Conservation (phyloP, 2,113 vertebrate genomes). For the Rhinogobius similis region DNA sequence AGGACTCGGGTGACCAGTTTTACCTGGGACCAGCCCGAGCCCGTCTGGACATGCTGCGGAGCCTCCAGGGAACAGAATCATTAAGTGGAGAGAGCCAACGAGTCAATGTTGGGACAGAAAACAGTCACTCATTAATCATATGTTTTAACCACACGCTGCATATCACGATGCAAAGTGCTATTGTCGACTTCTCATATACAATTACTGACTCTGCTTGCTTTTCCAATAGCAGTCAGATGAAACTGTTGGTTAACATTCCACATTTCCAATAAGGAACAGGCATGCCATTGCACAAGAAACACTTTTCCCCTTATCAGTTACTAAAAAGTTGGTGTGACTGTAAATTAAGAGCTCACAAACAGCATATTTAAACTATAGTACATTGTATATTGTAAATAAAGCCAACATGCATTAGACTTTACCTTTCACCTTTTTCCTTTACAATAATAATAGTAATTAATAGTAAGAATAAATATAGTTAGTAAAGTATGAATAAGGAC, state of each 20-base stretch:
- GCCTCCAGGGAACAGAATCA: slow-evolving; percentile 44
- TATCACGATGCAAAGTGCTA: not conserved
- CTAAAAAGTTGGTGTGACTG: slow-evolving; percentile 36
- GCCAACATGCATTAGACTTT: not conserved
- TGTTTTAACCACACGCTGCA: not conserved
- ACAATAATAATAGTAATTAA: too few species aligned
- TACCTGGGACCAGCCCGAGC: slow-evolving; percentile 68
- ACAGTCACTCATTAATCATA: slow-evolving; percentile 32
- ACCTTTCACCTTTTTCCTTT: too few species aligned
- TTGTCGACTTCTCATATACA: not conserved
- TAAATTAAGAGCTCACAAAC: slow-evolving; percentile 8
- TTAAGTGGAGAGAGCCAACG: slow-evolving; percentile 31
- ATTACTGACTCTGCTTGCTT: slow-evolving; percentile 2
- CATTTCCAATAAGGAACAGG: not conserved
- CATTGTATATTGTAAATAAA: not conserved
- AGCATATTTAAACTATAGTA: not conserved
- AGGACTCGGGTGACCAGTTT: slow-evolving; percentile 76
- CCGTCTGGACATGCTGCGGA: slow-evolving; percentile 65
- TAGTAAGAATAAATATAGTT: too few species aligned
- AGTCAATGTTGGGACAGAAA: slow-evolving; percentile 40
- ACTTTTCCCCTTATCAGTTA: too few species aligned
- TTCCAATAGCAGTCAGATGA: slow-evolving; percentile 61
- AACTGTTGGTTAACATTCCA: slow-evolving; percentile 49
- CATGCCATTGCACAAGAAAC: not conserved
- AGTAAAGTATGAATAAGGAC: too few species aligned